Percentiles rank a stretch among this genome's conserved stretches.
phyloP scores from a whole-genome alignment of 1,140 invertebrate species.

The Schlechtendalia chinensis region DNA sequence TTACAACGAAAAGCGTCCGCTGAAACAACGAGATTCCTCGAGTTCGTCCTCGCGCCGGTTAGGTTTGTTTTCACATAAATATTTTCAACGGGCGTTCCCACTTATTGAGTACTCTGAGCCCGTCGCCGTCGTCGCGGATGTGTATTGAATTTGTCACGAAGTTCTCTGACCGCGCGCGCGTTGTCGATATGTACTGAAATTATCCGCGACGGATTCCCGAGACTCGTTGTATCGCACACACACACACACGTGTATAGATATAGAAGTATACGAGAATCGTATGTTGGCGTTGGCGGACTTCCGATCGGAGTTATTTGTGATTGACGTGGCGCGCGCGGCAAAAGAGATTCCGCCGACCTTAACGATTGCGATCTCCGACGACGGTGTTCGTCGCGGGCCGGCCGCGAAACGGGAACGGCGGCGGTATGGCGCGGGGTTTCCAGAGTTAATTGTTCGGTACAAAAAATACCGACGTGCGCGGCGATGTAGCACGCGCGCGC shows the following conservation, averaged over 20 bases:
- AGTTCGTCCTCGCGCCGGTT: not conserved
- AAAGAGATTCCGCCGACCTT: conserved; percentile 17
- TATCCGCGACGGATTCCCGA: not conserved
- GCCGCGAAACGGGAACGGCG: not conserved
- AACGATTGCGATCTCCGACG: not conserved
- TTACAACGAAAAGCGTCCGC: no score
- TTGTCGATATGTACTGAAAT: not conserved
- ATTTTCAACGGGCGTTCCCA: no score
- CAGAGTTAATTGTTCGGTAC: not conserved
- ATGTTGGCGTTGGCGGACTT: not conserved
- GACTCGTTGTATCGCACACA: not conserved
- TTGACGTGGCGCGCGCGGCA: not conserved
- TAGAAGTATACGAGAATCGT: not conserved
- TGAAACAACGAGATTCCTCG: no score
- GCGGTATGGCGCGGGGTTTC: not conserved
- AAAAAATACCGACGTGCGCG: not conserved
- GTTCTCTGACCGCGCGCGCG: no score
- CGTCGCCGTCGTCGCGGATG: no score
- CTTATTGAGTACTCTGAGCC: no score
- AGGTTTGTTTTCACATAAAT: no score
- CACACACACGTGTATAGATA: not conserved
- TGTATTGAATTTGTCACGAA: no score
- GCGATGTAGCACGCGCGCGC: not conserved
- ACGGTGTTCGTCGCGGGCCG: not conserved
- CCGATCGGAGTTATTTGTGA: not conserved